Evolutionary conservation across 2,113 vertebrate species (phyloP), one percentile per base, ranked within the genome.

Genomic region (Serinus canaria): DNA sequence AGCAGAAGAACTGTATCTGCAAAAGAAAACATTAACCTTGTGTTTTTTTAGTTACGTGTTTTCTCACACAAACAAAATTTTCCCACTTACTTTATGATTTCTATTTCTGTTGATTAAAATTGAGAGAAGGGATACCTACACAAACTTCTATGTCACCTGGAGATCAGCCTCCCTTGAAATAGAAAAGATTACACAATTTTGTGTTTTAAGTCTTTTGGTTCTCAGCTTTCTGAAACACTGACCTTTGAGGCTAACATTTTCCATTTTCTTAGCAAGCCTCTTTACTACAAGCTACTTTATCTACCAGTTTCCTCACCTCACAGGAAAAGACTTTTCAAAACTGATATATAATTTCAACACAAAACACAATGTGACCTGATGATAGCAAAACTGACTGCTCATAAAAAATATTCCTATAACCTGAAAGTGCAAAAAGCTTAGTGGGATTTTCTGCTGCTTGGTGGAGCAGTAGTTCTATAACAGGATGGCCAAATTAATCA

Each of bases 221-320:
- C 89, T 83, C 84, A 88, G 15, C 69, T 91, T 95, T 89, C 60
- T 76, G 39, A 82, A 91, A 73, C 14, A 30, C 33, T 73, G 56
- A 89, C 62, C 85, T 87, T 83, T n/a, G 15, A 87, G 49, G 60
- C 64, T 93, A 94, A 64, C 55, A 47, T 80, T 63, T 95, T 95
- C 41, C 87, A 79, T 52, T 66, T 93, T 81, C 80, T 79, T 91
- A 77, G 55, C 37, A 58, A 83, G 60, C 17, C 15, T 50, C 60
- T 56, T 70, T 25, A 74, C 35, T 55, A 43, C 7, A 55, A 76
- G 47, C 18, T 56, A 44, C 41, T 75, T 56, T 49, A 82, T 30
- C n/a, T 80, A 63, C 50, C 31, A 43, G 68, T 84, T 91, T 74
- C 37, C 46, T 69, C n/a, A 58, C 46, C 39, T 94, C 24, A 30